Base-by-base conservation (phyloP, 2,888 invertebrate species). In the Himalopsyche kuldschensis region DNA sequence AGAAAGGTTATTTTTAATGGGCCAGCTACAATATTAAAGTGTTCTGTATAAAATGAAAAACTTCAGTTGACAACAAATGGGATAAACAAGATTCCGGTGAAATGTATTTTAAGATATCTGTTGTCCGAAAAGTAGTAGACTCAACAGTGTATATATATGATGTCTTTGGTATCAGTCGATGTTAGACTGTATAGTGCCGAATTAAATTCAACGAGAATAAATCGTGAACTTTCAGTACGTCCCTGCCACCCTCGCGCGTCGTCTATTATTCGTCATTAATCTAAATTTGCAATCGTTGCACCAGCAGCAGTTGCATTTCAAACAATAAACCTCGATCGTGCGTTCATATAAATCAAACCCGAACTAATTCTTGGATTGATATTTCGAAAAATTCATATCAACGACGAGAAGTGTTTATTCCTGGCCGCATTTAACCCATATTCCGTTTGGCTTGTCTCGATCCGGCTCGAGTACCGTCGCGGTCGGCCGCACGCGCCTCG, bases 371-470 rank as follows among this genome's bases (percentile, higher is more conserved):
- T 20, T 8, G 17, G 35, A 76, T 84, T 84, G 82, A 79, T 41
- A 79, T 84, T 82, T 76, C 41, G 77, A 80, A 78, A 75, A 84
- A 69, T 69, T 76, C 47, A 81, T 81, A 84, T 78, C 80, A 80
- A 82, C 80, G 81, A 20, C 27, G 46, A 41, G 81, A 41, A 63
- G 76, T 24, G 75, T 78, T 85, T 86, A 86, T 86, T 86, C 81
- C 47, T 77, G 84, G 84, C 86, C 76, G 79, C 75, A 78, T 84
- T 84, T 86, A 86, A 85, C 84, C 86, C 86, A 86, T 85, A 86
- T 86, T 82, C 79, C 83, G 47, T 41, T 75, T 20, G 78, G 15
- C 32, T 41, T 41, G 41, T 41, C 41, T 11, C 41, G 41, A 15
- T 41, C 83, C 41, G 78, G 78, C 84, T 69, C 48, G 35, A 83